Base-by-base conservation (phyloP, 2,113 vertebrate genomes). In the Pomatorhinus ruficollis region DNA sequence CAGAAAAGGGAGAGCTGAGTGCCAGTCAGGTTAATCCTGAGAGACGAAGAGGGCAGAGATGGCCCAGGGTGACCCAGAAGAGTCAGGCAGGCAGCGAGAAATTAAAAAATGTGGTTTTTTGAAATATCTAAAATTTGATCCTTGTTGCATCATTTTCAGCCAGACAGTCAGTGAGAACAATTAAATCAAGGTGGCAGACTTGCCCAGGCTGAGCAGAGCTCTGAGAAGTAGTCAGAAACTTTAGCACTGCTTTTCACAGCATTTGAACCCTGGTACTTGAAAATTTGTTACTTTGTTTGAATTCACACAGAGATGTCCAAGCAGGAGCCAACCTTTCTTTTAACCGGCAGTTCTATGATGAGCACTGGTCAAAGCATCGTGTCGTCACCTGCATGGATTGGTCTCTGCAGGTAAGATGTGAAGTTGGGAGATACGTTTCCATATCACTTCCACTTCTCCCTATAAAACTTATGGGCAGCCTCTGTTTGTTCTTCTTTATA, bases 381-480 rank as follows among this genome's bases (percentile, higher is more conserved):
- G 99, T 99, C 0, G 99, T 99, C 97, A 99, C 99, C 88, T 99
- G 99, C 90, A 98, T 99, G 81, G 99, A 99, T 93, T 99, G 99
- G 99, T 99, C 99, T 82, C 98, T 98, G 92, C 99, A 99, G 99
- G 99, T 99, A 98, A 97, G 96, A 77, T n/a, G 12, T 61, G 45
- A 23, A 49, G 37, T 5, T 10, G 3, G 23, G 27, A 93, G 19
- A 24, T 59, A 4, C 0, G 6, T 45, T 88, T 53, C 56, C 20
- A 12, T 50, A 35, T 50, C 45, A 35, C 22, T 80, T 79, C 53
- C 37, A 11, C 18, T 69, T 76, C 45, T 79, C 24, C 39, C 19
- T 57, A 5, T 31, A 59, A 72, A 68, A 71, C 19, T 37, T n/a
- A 35, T 0, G 1, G 14, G 19, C 44, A 47, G 23, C 17, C 23